Base-by-base conservation (phyloP, 2,113 vertebrate species). In the Lamprologus lemairii region DNA sequence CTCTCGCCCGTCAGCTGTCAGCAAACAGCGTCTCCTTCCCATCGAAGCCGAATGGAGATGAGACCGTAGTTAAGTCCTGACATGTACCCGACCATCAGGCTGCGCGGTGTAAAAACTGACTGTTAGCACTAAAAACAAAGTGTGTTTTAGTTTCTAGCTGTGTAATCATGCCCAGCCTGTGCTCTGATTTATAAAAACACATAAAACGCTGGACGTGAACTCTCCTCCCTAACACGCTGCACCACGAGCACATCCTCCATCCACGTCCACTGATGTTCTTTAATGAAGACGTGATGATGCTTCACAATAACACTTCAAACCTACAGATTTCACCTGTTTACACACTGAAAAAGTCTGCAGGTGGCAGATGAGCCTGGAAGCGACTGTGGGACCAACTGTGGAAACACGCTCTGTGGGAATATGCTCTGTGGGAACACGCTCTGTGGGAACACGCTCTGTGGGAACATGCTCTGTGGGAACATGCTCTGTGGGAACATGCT, bases 401-500 rank as follows among this genome's bases (percentile, higher is more conserved):
- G 45, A 2, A 47, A 2, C 40, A 42, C 0, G 11, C 5, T 40
- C 40, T 40, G 40, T 42, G 40, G 40, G 6, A 13, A 4, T 6
- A 14, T 0, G 42, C 1, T 13, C 40, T 13, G 9, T 37, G 37
- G 40, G 11, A 47, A 17, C 47, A 17, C 2, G 47, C 1, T 47
- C 45, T 7, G 42, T 11, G 37, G 37, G 0, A 40, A 5, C 10
- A 11, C 0, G 37, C 0, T 11, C 11, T 26, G 54, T 57, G 54
- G 23, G 7, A 57, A 14, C 6, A 4, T 0, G 54, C 7, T 40
- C 33, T 37, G 45, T 12, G 10, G 37, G 0, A 40, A 5, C 4
- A 5, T 0, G 37, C 0, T 40, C 11, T 57, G 54, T 57, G 54
- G 23, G 7, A 57, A 14, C 4, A 2, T 1, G 28, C 1, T 31